These are phyloP conservation scores for Sciurus carolinensis DNA, from an alignment of 2,797 vertebrate genomes.

Conservation along the genomic window DNA sequence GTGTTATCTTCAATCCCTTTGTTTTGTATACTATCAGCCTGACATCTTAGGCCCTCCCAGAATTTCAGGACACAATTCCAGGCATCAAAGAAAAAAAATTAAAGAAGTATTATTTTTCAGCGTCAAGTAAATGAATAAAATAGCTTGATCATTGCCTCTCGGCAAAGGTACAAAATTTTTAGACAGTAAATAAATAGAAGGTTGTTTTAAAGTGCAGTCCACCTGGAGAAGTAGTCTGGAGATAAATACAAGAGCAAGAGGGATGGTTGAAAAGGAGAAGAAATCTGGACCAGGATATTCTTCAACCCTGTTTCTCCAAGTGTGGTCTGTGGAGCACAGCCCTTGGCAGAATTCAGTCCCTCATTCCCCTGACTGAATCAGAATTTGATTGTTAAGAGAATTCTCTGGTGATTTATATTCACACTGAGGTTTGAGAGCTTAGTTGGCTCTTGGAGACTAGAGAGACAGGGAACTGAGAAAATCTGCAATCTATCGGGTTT, in stretches of 20 bases:
- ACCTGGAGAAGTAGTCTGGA: conserved; percentile 1
- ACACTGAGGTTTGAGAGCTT: background rate
- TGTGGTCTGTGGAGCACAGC: background rate
- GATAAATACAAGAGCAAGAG: conserved; percentile 17
- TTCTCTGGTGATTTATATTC: background rate
- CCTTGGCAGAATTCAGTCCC: background rate
- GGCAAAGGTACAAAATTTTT: conserved; percentile 70
- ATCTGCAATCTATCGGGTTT: background rate
- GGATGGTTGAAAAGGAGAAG: background rate
- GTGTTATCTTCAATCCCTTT: background rate
- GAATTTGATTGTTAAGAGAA: background rate
- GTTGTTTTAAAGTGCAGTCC: conserved; percentile 44
- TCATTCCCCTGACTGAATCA: background rate
- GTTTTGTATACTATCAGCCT: background rate
- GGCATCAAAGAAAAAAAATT: conserved; percentile 20
- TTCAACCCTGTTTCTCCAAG: background rate
- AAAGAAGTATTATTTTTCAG: conserved; percentile 42
- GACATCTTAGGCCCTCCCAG: background rate
- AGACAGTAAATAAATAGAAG: conserved; percentile 72
- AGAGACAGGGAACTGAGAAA: background rate
- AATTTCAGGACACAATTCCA: conserved; percentile 62
- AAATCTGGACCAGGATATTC: background rate
- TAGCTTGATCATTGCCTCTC: conserved; percentile 39
- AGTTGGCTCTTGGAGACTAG: background rate
- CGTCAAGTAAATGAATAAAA: conserved; percentile 1